These are phyloP conservation scores for Stenotaenia linearis DNA, from an alignment of 2,888 invertebrate species.

Conservation along the genomic window DNA sequence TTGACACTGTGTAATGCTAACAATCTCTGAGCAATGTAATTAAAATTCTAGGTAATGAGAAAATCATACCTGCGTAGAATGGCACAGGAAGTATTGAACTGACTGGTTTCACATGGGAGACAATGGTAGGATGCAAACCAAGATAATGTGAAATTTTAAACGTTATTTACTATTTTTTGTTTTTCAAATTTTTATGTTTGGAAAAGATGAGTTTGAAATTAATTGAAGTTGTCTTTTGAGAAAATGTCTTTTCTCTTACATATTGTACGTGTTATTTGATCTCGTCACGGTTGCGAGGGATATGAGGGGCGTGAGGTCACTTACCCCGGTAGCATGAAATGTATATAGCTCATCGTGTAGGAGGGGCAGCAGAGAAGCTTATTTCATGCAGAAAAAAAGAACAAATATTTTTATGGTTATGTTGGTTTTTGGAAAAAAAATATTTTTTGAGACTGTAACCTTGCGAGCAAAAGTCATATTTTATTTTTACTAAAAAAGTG, in stretches of 20 bases:
- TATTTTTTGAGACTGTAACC: background rate
- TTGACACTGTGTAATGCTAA: too few species aligned
- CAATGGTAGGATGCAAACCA: background rate
- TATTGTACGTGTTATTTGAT: background rate
- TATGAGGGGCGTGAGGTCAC: constrained; percentile 2
- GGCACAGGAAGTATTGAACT: background rate
- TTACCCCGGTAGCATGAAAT: constrained; percentile 1
- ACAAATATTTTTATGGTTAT: background rate
- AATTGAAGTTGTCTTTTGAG: background rate
- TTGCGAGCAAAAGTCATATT: too few species aligned
- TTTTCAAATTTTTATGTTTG: background rate
- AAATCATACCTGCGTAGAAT: constrained; percentile 1
- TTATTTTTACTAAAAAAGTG: too few species aligned
- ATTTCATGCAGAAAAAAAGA: background rate
- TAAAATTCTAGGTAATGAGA: background rate
- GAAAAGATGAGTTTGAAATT: too few species aligned
- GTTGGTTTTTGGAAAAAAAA: background rate
- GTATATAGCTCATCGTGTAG: background rate
- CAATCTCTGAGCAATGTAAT: too few species aligned
- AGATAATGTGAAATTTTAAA: background rate
- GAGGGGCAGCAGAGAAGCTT: background rate
- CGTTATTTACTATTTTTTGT: background rate
- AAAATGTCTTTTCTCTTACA: background rate
- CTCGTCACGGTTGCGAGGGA: constrained; percentile 11
- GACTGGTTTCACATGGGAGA: background rate